Conservation (phyloP, 2,888 invertebrate genomes). For the Synanthedon vespiformis region DNA sequence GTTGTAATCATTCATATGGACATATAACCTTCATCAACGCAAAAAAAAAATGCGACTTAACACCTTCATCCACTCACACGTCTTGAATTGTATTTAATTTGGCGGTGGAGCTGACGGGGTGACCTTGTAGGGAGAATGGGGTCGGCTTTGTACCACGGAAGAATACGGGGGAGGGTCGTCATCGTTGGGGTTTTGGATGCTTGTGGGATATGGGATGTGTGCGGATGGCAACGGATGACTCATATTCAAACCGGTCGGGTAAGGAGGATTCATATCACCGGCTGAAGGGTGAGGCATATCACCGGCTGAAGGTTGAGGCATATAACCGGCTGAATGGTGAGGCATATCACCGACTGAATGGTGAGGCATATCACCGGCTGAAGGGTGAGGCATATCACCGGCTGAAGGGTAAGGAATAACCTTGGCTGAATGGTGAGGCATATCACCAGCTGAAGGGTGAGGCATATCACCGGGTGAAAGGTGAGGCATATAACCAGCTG, state of each 20-base stretch:
- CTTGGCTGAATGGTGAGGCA: not conserved
- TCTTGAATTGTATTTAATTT: no score
- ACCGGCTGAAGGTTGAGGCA: not conserved
- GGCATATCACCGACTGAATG: not conserved
- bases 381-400: not conserved
- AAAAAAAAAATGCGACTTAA: no score
- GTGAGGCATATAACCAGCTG: no score
- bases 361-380: not conserved
- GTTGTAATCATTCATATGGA: no score
- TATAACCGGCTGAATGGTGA: not conserved
- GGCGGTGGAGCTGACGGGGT: constrained; percentile 4
- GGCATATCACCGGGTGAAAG: not conserved
- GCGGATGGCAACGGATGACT: not conserved
- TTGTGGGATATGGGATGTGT: not conserved
- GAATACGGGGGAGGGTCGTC: not conserved
- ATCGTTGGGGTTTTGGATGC: no score
- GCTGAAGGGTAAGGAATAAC: not conserved
- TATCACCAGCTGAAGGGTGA: not conserved
- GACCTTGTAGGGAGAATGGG: not conserved
- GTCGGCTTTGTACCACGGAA: not conserved
- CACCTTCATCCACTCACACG: no score
- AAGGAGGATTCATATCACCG: not conserved
- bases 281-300: not conserved
- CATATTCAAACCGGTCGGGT: not conserved
- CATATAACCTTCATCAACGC: no score